phyloP scores from a whole-genome alignment of 2,888 invertebrate species.

The Nemoura dubitans region DNA sequence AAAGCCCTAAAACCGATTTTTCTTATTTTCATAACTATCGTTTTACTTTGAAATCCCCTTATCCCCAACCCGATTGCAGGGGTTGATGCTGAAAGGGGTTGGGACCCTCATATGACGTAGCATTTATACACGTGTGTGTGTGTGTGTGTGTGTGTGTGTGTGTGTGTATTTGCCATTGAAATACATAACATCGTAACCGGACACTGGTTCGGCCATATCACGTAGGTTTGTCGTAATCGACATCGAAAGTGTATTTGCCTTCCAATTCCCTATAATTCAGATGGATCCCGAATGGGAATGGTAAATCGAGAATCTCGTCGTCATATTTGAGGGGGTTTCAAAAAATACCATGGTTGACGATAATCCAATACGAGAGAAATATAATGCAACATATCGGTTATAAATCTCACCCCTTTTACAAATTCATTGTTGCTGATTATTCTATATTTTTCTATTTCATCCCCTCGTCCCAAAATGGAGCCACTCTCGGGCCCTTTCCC shows the following conservation, averaged over 20 bases:
- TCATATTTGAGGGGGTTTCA: conserved; percentile 32
- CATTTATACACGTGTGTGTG: conserved; percentile 18
- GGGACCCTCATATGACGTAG: conserved; percentile 18
- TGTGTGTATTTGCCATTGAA: conserved; percentile 20
- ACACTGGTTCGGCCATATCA: conserved; percentile 27
- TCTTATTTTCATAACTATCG: conserved; percentile 34
- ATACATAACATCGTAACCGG: conserved; percentile 19
- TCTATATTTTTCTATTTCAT: conserved; percentile 32
- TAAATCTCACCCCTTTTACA: conserved; percentile 42
- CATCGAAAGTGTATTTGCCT: conserved; percentile 29
- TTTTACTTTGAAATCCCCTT: conserved; percentile 35
- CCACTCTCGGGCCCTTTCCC: background rate
- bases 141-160: background rate
- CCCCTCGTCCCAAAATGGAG: conserved; percentile 1
- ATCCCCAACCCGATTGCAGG: conserved; percentile 24
- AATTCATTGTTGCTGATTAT: conserved; percentile 43
- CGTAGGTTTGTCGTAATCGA: conserved; percentile 21
- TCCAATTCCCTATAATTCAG: conserved; percentile 28
- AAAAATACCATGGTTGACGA: conserved; percentile 42
- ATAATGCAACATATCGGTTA: conserved; percentile 46
- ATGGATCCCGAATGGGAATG: conserved; percentile 9
- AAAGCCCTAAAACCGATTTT: conserved; percentile 37
- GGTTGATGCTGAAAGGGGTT: conserved; percentile 32
- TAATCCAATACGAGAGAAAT: conserved; percentile 49
- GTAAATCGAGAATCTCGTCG: background rate